Evolutionary conservation across 1,140 invertebrate genomes (phyloP), one percentile per base, ranked within the genome.

Genomic region (Ectropis grisescens): DNA sequence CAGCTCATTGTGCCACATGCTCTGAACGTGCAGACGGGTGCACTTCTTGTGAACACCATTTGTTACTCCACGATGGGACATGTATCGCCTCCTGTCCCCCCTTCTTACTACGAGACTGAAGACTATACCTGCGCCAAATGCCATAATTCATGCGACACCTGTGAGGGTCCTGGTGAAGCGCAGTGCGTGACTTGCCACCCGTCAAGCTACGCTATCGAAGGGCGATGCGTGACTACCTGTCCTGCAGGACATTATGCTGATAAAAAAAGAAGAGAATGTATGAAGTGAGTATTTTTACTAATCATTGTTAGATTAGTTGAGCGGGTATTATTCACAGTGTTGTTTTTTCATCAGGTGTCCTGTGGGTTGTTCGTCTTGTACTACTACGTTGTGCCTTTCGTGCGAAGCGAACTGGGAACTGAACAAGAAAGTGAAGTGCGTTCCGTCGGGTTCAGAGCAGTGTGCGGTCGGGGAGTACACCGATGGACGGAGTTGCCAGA

Each of bases 81-180:
- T 19, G 16, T 19, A 3, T 19, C 3, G 8, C 16, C 3, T 3
- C 16, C 3, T 19, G 16, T 19, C 16, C 16, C 3, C n/a, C 16
- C 1, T 88, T 19, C 90, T 39, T 92, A 91, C 1, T 94, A 88
- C 58, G 91, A 94, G 78, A 93, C 91, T 1, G 90, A 93, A 48
- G 91, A 93, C 59, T 91, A 93, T 69, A 88, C 87, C 51, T 95
- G 93, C 68, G 85, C 87, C 8, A 83, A 86, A 4, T 96, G 94
- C 68, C 89, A 94, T 74, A 58, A 86, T 7, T 88, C 88, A 4
- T 96, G 94, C 70, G 90, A 89, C 47, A 93, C 93, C 1, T 96
- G 94, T 61, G 90, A 86, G 44, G 93, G 92, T 11, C 87, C 89
- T 2, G 86, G 87, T 13, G 87, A 90, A 48, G 85, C 87, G 22